phyloP scores from a whole-genome alignment of 1,140 invertebrate species.

The Lepidurus packardi region DNA sequence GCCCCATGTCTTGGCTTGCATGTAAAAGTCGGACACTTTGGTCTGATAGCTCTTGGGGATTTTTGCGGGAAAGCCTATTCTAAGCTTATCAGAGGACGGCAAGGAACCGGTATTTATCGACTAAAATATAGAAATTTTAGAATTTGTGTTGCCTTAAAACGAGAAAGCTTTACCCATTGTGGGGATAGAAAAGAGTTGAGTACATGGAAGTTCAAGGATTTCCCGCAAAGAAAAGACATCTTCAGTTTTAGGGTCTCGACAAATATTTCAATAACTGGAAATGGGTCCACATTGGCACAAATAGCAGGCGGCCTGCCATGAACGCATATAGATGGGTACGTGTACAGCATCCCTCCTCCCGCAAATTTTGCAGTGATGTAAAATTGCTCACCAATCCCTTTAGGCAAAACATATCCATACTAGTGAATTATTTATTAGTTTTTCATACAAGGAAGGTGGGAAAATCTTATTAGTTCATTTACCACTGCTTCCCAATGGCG shows the following conservation, averaged over 20 bases:
- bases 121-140: no score
- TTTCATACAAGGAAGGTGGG: not conserved
- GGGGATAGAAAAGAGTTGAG: not conserved
- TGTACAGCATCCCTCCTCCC: not conserved
- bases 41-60: not conserved
- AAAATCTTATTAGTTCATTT: not conserved
- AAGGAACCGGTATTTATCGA: no score
- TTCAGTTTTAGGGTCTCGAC: not conserved
- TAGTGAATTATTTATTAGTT: not conserved
- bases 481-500: slow-evolving; percentile 11
- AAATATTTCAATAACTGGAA: not conserved
- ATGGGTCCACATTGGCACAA: not conserved
- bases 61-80: not conserved
- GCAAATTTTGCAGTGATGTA: not conserved
- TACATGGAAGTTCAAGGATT: not conserved
- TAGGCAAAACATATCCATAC: not conserved
- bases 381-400: not conserved
- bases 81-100: not conserved
- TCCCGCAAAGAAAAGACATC: not conserved
- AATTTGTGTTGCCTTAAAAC: no score
- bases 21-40: not conserved
- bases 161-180: not conserved
- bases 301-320: not conserved
- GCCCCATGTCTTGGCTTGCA: not conserved
- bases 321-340: not conserved